These are phyloP conservation scores for Calyptomena viridis DNA, from an alignment of 2,113 vertebrate genomes.

Conservation along the genomic window DNA sequence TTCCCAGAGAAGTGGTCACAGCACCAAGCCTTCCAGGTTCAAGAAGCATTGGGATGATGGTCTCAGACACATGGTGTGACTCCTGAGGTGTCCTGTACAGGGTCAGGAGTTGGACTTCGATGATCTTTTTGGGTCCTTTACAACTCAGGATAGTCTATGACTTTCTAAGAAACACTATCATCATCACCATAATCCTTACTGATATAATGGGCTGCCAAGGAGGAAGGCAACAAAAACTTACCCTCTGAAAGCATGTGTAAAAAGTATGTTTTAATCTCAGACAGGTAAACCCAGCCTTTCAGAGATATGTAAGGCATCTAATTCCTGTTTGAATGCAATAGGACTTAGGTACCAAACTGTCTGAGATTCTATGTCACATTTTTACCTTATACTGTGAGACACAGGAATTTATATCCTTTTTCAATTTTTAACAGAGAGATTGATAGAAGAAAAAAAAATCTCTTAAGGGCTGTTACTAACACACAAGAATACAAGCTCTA, in stretches of 20 bases:
- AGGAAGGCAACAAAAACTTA: not conserved
- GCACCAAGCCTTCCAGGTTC: not conserved
- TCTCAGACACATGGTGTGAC: not conserved
- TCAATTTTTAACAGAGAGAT: not conserved
- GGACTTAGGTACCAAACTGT: not conserved
- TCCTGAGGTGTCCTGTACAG: not conserved
- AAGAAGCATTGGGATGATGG: not conserved
- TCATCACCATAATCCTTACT: fast-evolving
- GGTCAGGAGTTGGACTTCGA: not conserved
- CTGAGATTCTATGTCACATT: not conserved
- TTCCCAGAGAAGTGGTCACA: not conserved
- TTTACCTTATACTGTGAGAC: not conserved
- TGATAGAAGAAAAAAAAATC: not conserved
- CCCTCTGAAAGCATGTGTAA: not conserved
- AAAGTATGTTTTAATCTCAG: not conserved
- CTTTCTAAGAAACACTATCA: not conserved
- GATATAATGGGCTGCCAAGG: not conserved
- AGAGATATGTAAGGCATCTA: not conserved
- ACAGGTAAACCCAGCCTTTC: not conserved
- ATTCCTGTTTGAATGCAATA: not conserved
- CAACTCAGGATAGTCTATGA: not conserved
- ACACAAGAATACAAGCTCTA: not conserved
- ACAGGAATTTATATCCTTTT: not conserved
- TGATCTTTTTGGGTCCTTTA: not conserved
- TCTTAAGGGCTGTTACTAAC: not conserved